Percentiles rank a stretch among this genome's conserved stretches.
Conservation (phyloP, 2,113 vertebrate genomes). For the Pagrus major region DNA sequence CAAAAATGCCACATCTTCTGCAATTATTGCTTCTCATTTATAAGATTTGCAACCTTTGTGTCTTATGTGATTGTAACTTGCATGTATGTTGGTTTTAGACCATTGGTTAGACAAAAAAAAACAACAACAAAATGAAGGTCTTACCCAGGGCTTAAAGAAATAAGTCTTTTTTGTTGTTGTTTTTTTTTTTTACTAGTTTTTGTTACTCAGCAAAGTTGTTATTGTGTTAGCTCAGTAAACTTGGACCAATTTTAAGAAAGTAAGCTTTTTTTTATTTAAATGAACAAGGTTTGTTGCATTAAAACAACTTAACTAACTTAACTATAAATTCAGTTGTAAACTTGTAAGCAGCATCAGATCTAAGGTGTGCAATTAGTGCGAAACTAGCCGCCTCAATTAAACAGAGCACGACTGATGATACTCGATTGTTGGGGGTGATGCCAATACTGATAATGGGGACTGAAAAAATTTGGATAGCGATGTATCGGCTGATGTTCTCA, state of each 20-base stretch:
- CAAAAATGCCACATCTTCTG: background rate
- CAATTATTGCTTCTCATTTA: no score
- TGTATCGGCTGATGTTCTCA: no score
- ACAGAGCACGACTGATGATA: no score
- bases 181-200: background rate
- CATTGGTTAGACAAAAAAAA: background rate
- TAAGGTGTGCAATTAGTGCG: no score
- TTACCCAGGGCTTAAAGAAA: background rate
- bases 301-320: background rate
- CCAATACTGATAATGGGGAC: no score
- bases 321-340: background rate
- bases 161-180: no score
- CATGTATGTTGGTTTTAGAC: background rate
- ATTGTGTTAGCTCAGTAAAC: background rate
- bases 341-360: no score
- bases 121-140: background rate
- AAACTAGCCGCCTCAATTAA: no score
- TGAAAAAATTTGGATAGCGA: no score
- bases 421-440: no score
- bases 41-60: background rate
- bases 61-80: background rate
- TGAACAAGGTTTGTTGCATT: background rate
- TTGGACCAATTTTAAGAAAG: background rate
- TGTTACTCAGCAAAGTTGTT: background rate
- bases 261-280: background rate